Percentiles rank a stretch among this genome's conserved stretches.
phyloP scores from a whole-genome alignment of 2,888 invertebrate species.

The Apotomis turbidana region DNA sequence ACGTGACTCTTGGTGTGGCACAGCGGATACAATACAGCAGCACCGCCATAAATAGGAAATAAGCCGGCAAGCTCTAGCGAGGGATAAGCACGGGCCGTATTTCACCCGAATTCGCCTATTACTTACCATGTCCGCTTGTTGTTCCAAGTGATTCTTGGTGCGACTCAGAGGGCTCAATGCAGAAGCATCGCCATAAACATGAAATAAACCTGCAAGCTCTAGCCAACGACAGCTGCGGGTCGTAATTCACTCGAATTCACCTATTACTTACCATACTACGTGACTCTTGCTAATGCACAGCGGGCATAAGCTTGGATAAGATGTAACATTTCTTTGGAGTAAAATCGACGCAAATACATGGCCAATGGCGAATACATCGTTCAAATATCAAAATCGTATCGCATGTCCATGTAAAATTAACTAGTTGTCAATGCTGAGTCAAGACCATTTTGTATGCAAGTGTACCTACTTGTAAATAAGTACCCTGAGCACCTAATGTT shows the following conservation, averaged over 20 bases:
- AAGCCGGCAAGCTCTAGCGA: not conserved
- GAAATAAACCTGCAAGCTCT: not conserved
- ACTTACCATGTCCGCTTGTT: conserved; percentile 55
- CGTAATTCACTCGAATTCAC: conserved; percentile 63
- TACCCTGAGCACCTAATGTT: too few species aligned
- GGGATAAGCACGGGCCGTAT: conserved; percentile 48
- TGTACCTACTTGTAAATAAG: too few species aligned
- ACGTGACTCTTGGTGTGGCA: conserved; percentile 29
- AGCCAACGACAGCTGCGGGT: conserved; percentile 9
- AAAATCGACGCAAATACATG: too few species aligned
- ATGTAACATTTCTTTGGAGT: too few species aligned
- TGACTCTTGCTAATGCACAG: conserved; percentile 27
- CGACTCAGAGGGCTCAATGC: not conserved
- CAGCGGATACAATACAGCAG: conserved; percentile 11
- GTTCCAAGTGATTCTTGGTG: conserved; percentile 42
- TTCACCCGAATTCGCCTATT: conserved; percentile 62
- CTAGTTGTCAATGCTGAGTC: too few species aligned
- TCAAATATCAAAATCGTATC: too few species aligned
- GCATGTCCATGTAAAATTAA: too few species aligned
- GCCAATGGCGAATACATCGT: too few species aligned
- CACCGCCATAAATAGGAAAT: not conserved
- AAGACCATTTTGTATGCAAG: too few species aligned
- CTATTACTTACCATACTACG: conserved; percentile 50
- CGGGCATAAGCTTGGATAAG: not conserved
- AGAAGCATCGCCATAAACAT: not conserved